Evolutionary conservation across 35 echinoderm and acorn worm genomes (phyloP), one percentile per base, ranked within the genome.

Genomic region (Lytechinus pictus): DNA sequence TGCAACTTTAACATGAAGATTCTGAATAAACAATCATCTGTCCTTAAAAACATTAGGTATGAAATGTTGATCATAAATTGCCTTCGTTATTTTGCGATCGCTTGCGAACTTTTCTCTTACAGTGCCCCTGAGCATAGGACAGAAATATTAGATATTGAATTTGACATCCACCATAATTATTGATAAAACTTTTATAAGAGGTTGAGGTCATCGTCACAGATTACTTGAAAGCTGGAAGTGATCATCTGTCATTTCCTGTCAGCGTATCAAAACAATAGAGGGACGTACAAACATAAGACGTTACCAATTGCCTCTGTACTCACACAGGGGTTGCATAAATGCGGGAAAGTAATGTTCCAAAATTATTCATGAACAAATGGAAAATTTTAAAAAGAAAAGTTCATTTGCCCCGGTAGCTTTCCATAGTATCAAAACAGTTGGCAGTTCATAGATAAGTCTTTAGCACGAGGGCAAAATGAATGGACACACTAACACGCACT

Each of bases 341-440:
- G 21, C 9, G 66, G 66, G n/a, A 79, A 79, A 79, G 66, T 79
- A 79, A 79, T 24, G 19, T 79, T 24, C n/a, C 66, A 79, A 6
- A 24, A 24, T 24, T 79, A 16, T 79, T 16, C 66, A 79, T 79
- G 66, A 79, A 79, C 66, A 79, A 24, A 79, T 3, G 66, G 66
- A 79, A 79, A 79, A 44, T 44, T 44, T 44, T 44, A 79, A 79
- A 7, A n/a, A n/a, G n/a, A n/a, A 79, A 16, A 79, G 6, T 7
- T 79, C 21, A 16, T 79, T 27, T n/a, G 66, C 66, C 19, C 66
- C 66, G 21, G 19, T 24, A 7, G 19, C 66, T 79, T n/a, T 4
- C 21, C 66, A 79, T 79, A 79, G 66, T 79, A 79, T 79, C 66
- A 79, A 79, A 79, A 79, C 66, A 79, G 66, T 79, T 24, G 66